phyloP scores from a whole-genome alignment of 64 coral and sea anemone genomes.

The Dendrophyllia cribrosa region DNA sequence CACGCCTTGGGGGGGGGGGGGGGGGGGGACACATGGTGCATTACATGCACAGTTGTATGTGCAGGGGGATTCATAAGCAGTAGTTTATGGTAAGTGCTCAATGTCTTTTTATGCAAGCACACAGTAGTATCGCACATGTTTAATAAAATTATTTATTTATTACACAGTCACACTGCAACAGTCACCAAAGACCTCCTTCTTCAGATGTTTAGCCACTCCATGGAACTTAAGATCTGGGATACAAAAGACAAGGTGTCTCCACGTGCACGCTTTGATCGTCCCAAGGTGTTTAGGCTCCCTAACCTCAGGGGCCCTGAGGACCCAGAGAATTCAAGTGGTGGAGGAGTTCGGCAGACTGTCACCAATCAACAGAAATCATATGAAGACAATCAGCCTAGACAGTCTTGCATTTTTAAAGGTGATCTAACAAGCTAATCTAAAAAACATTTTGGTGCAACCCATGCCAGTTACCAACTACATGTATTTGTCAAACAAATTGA shows the following conservation, averaged over 20 bases:
- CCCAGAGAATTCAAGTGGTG: neutral
- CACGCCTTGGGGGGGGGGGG: too few species aligned
- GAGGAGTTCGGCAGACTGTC: constrained; percentile 18
- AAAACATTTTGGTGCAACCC: too few species aligned
- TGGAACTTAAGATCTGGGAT: constrained; percentile 93
- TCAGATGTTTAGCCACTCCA: constrained; percentile 72
- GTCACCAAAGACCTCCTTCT: constrained; percentile 87
- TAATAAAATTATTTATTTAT: too few species aligned
- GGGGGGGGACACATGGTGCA: too few species aligned
- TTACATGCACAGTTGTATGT: too few species aligned
- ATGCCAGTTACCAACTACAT: too few species aligned
- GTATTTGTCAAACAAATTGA: too few species aligned
- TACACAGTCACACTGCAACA: constrained; percentile 70
- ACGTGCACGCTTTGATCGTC: constrained; percentile 94
- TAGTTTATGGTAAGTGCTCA: too few species aligned
- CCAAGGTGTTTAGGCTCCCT: constrained; percentile 89
- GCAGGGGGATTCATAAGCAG: too few species aligned
- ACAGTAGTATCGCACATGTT: neutral
- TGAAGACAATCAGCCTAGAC: constrained; percentile 33
- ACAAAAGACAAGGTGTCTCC: constrained; percentile 96
- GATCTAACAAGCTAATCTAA: too few species aligned
- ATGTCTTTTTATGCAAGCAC: too few species aligned
- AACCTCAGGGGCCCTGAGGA: constrained; percentile 7
- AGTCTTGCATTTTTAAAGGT: constrained; percentile 10
- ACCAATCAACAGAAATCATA: constrained; percentile 3